Base-by-base conservation (phyloP, 2,888 invertebrate genomes). In the Chrysopilus asiliformis region DNA sequence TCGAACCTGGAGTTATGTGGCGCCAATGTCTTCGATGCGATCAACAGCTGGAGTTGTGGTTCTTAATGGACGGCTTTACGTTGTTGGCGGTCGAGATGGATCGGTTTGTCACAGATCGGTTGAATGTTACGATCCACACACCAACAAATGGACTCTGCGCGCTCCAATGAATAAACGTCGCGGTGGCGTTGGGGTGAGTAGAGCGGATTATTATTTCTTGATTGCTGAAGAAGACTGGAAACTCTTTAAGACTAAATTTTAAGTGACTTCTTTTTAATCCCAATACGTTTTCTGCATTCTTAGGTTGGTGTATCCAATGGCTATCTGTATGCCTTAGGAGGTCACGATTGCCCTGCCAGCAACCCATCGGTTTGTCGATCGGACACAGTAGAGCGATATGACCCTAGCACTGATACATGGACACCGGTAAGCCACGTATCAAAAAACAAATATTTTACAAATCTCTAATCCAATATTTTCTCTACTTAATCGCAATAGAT, bases 81-180 rank as follows among this genome's bases (percentile, higher is more conserved):
- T 89, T 4, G 89, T 89, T 29, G 93, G 93, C 27, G 93, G 93
- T 1, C 74, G 93, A 36, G 93, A 94, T 64, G 87, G 90, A 31
- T 82, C 84, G 45, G 81, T 86, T 2, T 93, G 93, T 54, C 73
- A 94, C 45, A 75, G 82, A 48, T 84, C 87, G 20, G 86, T 93
- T 1, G 94, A 94, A 67, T 82, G 82, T 60, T 82, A 79, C 62
- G 78, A 81, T 64, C 81, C 81, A 13, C 68, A 71, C 45, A 74
- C 73, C 43, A 74, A 74, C 58, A 72, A 72, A 55, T 74, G 93
- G 93, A 78, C 78, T 24, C 70, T 78, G 44, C 82, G 86, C 56
- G 82, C 89, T 20, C 81, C 90, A 4, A 87, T 94, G 86, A 76
- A 79, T 26, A 73, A 82, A 43, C 70, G 86, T 15, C 70, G 93